Conservation (phyloP, 2,888 invertebrate genomes). For the Argyresthia albistria region DNA sequence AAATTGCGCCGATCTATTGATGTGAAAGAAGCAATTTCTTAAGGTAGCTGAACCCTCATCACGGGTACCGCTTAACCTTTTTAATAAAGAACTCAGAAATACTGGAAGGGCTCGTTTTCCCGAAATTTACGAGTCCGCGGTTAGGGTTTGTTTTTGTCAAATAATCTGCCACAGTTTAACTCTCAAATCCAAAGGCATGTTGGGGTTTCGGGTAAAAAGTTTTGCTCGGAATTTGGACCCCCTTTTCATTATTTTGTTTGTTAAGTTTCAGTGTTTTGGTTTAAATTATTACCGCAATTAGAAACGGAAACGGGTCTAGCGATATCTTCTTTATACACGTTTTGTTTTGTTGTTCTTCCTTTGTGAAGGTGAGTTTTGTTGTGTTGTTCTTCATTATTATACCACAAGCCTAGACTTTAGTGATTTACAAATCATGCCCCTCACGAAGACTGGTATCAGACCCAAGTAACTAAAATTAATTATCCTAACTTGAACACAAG, state of each 20-base stretch:
- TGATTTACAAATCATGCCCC: no score
- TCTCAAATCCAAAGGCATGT: background rate
- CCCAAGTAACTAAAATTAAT: no score
- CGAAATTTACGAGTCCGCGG: constrained; percentile 44
- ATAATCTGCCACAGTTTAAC: constrained; percentile 6
- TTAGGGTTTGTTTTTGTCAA: constrained; percentile 44
- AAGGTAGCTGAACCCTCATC: constrained; percentile 2
- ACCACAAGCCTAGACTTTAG: no score
- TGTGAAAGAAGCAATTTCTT: background rate
- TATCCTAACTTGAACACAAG: no score
- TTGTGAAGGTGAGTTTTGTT: no score
- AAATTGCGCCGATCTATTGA: background rate
- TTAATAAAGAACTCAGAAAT: constrained; percentile 31
- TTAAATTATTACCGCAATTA: constrained; percentile 32
- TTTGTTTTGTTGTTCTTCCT: no score
- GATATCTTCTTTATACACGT: no score
- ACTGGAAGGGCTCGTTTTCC: constrained; percentile 26
- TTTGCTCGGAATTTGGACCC: constrained; percentile 9
- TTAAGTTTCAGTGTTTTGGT: constrained; percentile 33
- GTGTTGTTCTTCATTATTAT: no score
- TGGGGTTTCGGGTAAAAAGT: constrained; percentile 27
- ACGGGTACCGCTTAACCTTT: constrained; percentile 7
- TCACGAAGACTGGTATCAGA: no score
- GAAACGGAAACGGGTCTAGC: constrained; percentile 23
- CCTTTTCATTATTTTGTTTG: constrained; percentile 23